These are phyloP conservation scores for Euwallacea fornicatus DNA, from an alignment of 1,140 invertebrate species.

Conservation along the genomic window DNA sequence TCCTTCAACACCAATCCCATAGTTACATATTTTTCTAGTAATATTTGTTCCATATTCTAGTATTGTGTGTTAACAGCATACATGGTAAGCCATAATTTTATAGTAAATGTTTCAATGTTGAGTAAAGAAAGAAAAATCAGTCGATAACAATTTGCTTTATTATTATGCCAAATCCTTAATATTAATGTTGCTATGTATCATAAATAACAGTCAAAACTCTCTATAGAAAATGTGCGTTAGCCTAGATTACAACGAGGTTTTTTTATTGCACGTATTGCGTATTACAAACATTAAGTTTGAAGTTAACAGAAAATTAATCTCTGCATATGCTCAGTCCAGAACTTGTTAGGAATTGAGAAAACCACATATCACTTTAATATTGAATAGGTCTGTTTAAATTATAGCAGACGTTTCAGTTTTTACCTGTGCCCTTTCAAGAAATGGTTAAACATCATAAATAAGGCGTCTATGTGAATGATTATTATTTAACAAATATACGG, in stretches of 20 bases:
- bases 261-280: slow-evolving; percentile 17
- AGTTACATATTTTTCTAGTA: slow-evolving; percentile 30
- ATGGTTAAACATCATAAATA: too few species aligned
- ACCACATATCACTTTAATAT: too few species aligned
- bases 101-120: slow-evolving; percentile 22
- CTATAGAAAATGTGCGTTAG: slow-evolving; percentile 25
- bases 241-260: slow-evolving; percentile 6
- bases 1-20: slow-evolving; percentile 27
- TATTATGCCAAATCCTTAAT: slow-evolving; percentile 16
- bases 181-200: not conserved
- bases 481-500: too few species aligned
- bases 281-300: not conserved
- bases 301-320: too few species aligned
- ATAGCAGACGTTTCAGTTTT: too few species aligned
- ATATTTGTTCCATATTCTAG: slow-evolving; percentile 15
- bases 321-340: too few species aligned
- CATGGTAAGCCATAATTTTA: slow-evolving; percentile 13
- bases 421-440: too few species aligned
- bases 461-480: too few species aligned
- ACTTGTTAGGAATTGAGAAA: too few species aligned
- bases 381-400: too few species aligned
- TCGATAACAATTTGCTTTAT: slow-evolving; percentile 4
- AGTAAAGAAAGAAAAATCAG: slow-evolving; percentile 8
- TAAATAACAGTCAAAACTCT: slow-evolving; percentile 34
- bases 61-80: slow-evolving; percentile 1